Percentiles rank a stretch among this genome's conserved stretches.
Conservation (phyloP, 2,797 vertebrate species). For the Tangara arthus region DNA sequence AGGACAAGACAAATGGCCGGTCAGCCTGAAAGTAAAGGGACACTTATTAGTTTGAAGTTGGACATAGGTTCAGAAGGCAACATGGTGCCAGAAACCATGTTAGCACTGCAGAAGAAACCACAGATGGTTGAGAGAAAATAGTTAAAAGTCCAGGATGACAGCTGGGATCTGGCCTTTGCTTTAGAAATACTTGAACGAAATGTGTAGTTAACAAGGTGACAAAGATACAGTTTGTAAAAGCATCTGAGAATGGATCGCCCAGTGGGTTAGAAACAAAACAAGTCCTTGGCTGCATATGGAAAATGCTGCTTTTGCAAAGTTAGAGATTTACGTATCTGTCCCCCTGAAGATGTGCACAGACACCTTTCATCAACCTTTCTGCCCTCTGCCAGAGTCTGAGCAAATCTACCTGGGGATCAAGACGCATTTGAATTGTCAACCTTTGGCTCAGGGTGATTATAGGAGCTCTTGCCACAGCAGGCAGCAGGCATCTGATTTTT, state of each 20-base stretch:
- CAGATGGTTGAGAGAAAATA: neutral
- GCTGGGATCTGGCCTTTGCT: neutral
- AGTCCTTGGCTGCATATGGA: neutral
- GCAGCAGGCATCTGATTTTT: neutral
- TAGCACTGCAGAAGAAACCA: neutral
- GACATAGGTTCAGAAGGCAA: neutral
- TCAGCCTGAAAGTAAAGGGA: neutral
- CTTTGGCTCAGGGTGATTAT: neutral
- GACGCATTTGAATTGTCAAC: neutral
- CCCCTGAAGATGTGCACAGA: neutral
- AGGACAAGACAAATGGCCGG: constrained; percentile 33
- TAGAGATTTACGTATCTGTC: neutral
- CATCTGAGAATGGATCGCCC: neutral
- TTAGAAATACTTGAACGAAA: neutral
- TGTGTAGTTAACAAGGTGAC: neutral
- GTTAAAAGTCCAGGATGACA: neutral
- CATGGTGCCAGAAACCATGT: neutral
- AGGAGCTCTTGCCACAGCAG: neutral
- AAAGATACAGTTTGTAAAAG: neutral
- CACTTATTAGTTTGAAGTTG: neutral
- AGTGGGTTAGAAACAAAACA: neutral
- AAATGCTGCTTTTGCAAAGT: neutral
- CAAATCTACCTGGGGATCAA: neutral
- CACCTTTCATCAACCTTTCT: neutral
- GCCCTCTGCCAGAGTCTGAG: neutral